Evolutionary conservation across 2,797 vertebrate species (phyloP).

Genomic region (Syndactyla subalaris): DNA sequence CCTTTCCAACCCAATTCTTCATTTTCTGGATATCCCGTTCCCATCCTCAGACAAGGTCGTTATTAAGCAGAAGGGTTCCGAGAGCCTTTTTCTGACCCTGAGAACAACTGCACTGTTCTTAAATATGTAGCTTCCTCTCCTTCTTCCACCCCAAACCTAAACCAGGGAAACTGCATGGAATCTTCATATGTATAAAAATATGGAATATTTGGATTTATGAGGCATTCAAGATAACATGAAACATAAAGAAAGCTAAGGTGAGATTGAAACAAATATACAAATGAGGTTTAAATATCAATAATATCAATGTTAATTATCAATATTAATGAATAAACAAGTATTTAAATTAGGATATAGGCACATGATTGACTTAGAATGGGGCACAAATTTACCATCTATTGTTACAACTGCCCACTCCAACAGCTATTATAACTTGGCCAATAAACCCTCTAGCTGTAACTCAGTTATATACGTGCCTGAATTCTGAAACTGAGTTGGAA

Average conservation of each 20-base stretch:
- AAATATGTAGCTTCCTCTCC: background rate
- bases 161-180: background rate
- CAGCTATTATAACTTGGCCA: background rate
- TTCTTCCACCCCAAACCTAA: background rate
- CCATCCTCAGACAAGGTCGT: background rate
- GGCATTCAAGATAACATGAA: background rate
- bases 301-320: no score
- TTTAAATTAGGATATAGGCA: background rate
- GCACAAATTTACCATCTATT: background rate
- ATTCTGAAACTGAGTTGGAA: background rate
- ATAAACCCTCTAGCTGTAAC: rapidly evolving
- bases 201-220: background rate
- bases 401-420: background rate
- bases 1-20: background rate
- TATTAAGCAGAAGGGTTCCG: background rate
- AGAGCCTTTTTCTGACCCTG: background rate
- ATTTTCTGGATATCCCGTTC: background rate
- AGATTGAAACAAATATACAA: background rate
- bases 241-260: background rate
- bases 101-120: background rate
- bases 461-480: background rate
- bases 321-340: no score
- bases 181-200: background rate
- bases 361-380: background rate
- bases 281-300: background rate